Evolutionary conservation across 2,113 vertebrate species (phyloP).

Genomic region (Rafetus swinhoei): DNA sequence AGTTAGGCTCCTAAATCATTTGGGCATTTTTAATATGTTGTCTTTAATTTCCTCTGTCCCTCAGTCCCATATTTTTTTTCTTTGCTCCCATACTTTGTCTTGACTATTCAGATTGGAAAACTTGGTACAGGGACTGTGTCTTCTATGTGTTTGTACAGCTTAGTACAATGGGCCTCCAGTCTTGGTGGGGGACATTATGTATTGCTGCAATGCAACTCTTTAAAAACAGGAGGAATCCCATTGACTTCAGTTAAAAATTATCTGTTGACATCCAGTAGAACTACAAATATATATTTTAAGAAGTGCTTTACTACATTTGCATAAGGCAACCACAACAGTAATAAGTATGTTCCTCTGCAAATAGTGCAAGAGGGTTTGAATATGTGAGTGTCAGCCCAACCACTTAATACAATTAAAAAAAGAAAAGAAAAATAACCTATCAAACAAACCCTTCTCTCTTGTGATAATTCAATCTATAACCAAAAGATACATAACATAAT

Average conservation of each 20-base stretch:
- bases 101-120: neutral
- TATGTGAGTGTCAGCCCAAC: neutral
- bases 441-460: neutral
- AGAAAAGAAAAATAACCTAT: neutral
- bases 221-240: neutral
- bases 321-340: neutral
- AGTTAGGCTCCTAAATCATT: neutral
- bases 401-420: neutral
- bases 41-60: neutral
- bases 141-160: neutral
- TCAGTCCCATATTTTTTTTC: neutral
- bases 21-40: neutral
- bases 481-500: accelerated
- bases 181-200: neutral
- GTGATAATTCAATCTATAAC: neutral
- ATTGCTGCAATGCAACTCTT: neutral
- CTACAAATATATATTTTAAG: neutral
- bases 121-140: neutral
- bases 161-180: neutral
- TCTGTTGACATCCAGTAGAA: neutral
- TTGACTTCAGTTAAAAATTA: neutral
- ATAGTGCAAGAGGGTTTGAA: neutral
- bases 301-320: neutral
- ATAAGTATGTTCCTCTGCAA: neutral
- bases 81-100: neutral